Conservation (phyloP, 2,888 invertebrate genomes). For the Hedychridium roseum region DNA sequence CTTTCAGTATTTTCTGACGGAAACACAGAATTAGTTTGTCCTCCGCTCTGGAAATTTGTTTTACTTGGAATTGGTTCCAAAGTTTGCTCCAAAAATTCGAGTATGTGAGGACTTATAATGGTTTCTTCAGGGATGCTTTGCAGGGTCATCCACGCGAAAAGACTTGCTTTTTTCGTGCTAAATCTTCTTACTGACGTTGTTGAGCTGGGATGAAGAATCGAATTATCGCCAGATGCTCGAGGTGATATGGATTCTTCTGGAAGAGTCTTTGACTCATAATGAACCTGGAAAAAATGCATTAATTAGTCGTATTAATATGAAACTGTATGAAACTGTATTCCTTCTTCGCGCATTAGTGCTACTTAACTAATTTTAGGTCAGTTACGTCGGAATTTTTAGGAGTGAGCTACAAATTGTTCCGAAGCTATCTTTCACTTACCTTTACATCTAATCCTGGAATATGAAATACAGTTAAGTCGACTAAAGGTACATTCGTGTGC, state of each 20-base stretch:
- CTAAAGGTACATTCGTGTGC: constrained; percentile 66
- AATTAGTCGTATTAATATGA: constrained; percentile 4
- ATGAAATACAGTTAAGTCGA: constrained; percentile 87
- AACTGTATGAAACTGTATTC: too few species aligned
- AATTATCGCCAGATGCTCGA: constrained; percentile 57
- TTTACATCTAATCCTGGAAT: constrained; percentile 92
- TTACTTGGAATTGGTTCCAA: constrained; percentile 91
- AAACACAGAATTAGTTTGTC: constrained; percentile 49
- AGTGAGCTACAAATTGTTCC: too few species aligned
- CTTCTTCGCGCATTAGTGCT: too few species aligned
- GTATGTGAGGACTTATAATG: constrained; percentile 94
- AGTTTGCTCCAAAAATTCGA: constrained; percentile 97
- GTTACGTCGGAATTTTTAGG: too few species aligned
- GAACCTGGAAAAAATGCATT: constrained; percentile 66
- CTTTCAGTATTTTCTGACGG: constrained; percentile 56
- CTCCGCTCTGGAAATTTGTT: constrained; percentile 59
- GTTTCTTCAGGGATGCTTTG: constrained; percentile 98
- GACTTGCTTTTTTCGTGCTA: constrained; percentile 84
- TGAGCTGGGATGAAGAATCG: constrained; percentile 49
- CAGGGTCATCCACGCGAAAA: constrained; percentile 95
- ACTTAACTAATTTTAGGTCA: too few species aligned
- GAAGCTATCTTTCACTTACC: too few species aligned
- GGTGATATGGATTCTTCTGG: constrained; percentile 70
- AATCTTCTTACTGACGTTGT: constrained; percentile 64
- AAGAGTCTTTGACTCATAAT: constrained; percentile 82